Conservation (phyloP, 2,797 vertebrate genomes). For the Gadopsis marmoratus region DNA sequence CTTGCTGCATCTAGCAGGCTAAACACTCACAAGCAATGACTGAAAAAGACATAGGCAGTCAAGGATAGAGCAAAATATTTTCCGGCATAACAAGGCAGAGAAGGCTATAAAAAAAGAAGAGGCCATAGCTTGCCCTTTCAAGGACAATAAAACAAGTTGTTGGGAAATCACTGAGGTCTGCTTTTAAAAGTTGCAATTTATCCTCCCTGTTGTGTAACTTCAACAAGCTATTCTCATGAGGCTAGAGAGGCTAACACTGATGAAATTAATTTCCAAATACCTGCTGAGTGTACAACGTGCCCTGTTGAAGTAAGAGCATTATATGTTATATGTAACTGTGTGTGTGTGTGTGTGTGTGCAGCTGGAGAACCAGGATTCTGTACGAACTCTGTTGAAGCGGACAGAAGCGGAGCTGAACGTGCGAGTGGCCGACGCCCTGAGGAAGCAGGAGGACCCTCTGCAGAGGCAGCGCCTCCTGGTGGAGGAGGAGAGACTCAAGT, state of each 20-base stretch:
- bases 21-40: neutral
- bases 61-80: slow-evolving; percentile 39
- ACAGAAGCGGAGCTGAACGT: slow-evolving; percentile 94
- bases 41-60: slow-evolving; percentile 7
- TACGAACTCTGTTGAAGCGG: slow-evolving; percentile 92
- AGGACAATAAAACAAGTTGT: slow-evolving; percentile 4
- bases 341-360: slow-evolving; percentile 63
- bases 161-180: slow-evolving; percentile 12
- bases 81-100: slow-evolving; percentile 19
- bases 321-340: slow-evolving; percentile 1
- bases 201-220: neutral
- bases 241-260: neutral
- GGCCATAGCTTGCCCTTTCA: slow-evolving; percentile 11
- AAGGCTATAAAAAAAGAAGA: slow-evolving; percentile 35
- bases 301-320: neutral
- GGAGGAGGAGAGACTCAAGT: slow-evolving; percentile 97
- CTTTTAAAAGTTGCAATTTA: slow-evolving; percentile 16
- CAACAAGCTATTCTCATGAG: slow-evolving; percentile 26
- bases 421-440: slow-evolving; percentile 92
- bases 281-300: neutral
- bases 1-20: slow-evolving; percentile 10
- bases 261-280: slow-evolving; percentile 20
- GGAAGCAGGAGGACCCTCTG: slow-evolving; percentile 97
- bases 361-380: slow-evolving; percentile 95
- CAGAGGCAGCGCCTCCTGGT: slow-evolving; percentile 98